Percentiles rank a stretch among this genome's conserved stretches.
Conservation (phyloP, 2,113 vertebrate genomes). For the Tor tambroides region DNA sequence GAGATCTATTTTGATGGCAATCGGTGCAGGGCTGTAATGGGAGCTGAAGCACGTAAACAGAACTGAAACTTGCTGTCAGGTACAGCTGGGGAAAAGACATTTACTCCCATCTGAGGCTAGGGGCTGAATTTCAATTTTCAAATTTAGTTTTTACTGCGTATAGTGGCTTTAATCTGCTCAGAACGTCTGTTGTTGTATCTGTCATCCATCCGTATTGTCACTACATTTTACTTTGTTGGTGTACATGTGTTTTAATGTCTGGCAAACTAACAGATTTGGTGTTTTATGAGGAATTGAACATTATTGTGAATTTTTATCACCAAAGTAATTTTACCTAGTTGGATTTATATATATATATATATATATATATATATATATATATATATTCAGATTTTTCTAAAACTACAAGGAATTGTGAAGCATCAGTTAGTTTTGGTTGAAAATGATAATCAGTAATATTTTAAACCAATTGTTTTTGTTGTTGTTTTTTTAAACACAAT, state of each 20-base stretch:
- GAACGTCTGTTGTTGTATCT: background rate
- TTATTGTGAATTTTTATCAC: background rate
- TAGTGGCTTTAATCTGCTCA: background rate
- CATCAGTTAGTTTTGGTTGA: background rate
- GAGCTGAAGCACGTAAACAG: slow-evolving; percentile 22
- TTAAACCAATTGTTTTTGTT: too few relatives aligned
- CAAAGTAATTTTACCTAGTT: background rate
- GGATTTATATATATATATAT: background rate
- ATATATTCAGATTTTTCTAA: background rate
- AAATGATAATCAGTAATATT: too few relatives aligned
- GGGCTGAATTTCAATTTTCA: slow-evolving; percentile 10
- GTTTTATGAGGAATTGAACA: background rate
- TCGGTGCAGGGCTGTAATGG: background rate
- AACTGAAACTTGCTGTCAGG: slow-evolving; percentile 18
- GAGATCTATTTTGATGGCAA: slow-evolving; percentile 31
- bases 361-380: too few relatives aligned
- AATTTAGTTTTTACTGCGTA: background rate
- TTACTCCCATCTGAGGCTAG: slow-evolving; percentile 24
- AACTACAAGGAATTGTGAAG: background rate
- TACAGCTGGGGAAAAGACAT: slow-evolving; percentile 27
- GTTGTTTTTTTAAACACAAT: too few relatives aligned
- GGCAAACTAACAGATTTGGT: background rate
- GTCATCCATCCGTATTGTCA: background rate
- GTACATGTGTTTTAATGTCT: background rate
- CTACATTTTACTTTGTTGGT: background rate